A percentile compares a stretch with the other conserved stretches of the same genome.
Conservation (phyloP, 2,797 vertebrate species). For the Scolopax bukidnonensis region DNA sequence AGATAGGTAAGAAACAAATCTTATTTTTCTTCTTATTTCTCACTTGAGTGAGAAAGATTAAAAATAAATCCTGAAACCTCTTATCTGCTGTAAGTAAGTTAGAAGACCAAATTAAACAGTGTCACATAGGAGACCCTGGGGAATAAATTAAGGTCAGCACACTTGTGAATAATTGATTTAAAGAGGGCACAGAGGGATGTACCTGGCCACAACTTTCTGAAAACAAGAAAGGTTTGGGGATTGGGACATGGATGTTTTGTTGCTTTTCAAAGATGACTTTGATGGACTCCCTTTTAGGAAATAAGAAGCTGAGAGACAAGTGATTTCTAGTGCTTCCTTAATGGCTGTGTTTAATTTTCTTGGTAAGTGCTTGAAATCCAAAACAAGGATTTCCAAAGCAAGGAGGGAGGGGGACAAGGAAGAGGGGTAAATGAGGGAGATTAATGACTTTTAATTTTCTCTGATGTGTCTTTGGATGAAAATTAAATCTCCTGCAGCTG, state of each 20-base stretch:
- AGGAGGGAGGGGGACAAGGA: neutral
- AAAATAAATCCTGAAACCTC: neutral
- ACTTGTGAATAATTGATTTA: neutral
- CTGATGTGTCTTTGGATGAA: slow-evolving; percentile 43
- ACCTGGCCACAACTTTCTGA: neutral
- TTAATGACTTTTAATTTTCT: slow-evolving; percentile 64
- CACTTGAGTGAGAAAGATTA: neutral
- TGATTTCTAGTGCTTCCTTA: neutral
- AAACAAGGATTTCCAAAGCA: neutral
- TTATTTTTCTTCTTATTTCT: neutral
- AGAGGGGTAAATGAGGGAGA: neutral
- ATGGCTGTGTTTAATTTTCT: slow-evolving; percentile 10
- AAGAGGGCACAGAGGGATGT: neutral
- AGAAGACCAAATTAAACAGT: neutral
- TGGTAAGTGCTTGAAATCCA: neutral
- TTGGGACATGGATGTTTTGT: neutral
- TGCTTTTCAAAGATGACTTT: neutral
- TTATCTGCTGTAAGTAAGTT: neutral
- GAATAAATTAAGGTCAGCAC: neutral
- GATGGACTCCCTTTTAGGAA: neutral
- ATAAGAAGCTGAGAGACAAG: neutral
- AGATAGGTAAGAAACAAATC: neutral
- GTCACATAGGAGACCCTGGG: neutral
- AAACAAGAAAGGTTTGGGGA: neutral
- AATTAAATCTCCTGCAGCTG: slow-evolving; percentile 17